phyloP scores from a whole-genome alignment of 2,113 vertebrate species.

The Apteryx mantelli region DNA sequence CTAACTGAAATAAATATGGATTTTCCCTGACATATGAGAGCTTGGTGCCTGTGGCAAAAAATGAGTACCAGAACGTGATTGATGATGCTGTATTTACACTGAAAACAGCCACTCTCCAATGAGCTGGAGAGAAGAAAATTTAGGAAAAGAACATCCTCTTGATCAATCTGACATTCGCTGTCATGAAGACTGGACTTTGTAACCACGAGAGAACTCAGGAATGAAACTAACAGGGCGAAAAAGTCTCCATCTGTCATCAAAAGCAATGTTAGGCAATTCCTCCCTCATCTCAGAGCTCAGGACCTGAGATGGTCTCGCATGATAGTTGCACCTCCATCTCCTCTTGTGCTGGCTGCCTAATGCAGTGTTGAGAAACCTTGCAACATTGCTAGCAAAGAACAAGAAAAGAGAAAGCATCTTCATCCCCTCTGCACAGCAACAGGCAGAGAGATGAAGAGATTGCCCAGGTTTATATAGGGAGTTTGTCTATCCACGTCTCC shows the following conservation, averaged over 20 bases:
- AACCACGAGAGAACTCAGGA: not conserved
- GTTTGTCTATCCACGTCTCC: not conserved
- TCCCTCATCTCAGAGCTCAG: not conserved
- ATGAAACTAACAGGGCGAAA: not conserved
- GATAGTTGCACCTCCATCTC: not conserved
- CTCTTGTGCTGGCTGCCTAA: not conserved
- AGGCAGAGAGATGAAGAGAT: not conserved
- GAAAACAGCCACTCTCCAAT: not conserved
- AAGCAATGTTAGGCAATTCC: not conserved
- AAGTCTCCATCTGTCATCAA: not conserved
- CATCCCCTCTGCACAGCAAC: not conserved
- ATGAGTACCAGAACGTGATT: not conserved
- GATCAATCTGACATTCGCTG: not conserved
- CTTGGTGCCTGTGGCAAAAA: not conserved
- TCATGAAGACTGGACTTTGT: not conserved
- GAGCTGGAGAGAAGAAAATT: not conserved
- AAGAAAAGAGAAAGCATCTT: not conserved
- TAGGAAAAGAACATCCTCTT: not conserved
- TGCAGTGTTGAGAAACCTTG: not conserved
- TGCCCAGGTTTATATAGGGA: not conserved
- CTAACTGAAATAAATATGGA: not conserved
- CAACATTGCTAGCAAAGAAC: not conserved
- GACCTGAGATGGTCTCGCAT: accelerated
- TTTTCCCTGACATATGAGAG: not conserved
- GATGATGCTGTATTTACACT: not conserved